Conservation (phyloP, 2,888 invertebrate genomes). For the Drosophila stalkeri region DNA sequence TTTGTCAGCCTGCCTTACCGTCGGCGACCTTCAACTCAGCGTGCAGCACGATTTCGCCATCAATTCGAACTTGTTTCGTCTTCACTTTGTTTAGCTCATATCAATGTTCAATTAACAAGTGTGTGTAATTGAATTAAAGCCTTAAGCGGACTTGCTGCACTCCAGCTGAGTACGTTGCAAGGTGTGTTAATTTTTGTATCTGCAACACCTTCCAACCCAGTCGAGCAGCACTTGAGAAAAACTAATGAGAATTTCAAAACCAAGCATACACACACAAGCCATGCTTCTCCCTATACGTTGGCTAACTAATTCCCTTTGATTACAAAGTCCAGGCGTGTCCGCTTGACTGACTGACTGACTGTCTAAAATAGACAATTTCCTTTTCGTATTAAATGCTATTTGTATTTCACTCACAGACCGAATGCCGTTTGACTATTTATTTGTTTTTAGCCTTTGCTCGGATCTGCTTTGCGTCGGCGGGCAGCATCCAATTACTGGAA, state of each 20-base stretch:
- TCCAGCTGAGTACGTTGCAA: slow-evolving; percentile 35
- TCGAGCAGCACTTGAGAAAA: slow-evolving; percentile 30
- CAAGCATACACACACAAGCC: slow-evolving; percentile 29
- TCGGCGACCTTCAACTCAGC: slow-evolving; percentile 59
- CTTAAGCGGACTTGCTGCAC: slow-evolving; percentile 45
- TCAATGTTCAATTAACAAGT: slow-evolving; percentile 57
- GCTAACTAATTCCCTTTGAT: slow-evolving; percentile 74
- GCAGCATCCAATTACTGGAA: slow-evolving; percentile 74
- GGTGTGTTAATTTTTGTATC: slow-evolving; percentile 48
- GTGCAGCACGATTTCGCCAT: slow-evolving; percentile 58
- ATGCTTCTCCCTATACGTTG: slow-evolving; percentile 24
- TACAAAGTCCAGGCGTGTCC: slow-evolving; percentile 29
- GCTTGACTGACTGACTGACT: slow-evolving; percentile 34
- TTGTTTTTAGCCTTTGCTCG: slow-evolving; percentile 67
- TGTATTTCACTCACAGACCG: slow-evolving; percentile 77
- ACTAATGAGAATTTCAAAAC: slow-evolving; percentile 59
- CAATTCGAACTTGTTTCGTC: slow-evolving; percentile 34
- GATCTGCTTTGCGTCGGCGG: slow-evolving; percentile 10
- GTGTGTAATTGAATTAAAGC: slow-evolving; percentile 49
- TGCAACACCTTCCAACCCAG: slow-evolving; percentile 31
- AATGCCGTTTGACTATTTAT: slow-evolving; percentile 77
- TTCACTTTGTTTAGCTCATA: slow-evolving; percentile 22
- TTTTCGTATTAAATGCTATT: slow-evolving; percentile 80
- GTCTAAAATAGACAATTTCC: slow-evolving; percentile 77
- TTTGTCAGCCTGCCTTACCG: slow-evolving; percentile 18